phyloP scores from a whole-genome alignment of 1,140 invertebrate genomes.

The Listronotus oregonensis region DNA sequence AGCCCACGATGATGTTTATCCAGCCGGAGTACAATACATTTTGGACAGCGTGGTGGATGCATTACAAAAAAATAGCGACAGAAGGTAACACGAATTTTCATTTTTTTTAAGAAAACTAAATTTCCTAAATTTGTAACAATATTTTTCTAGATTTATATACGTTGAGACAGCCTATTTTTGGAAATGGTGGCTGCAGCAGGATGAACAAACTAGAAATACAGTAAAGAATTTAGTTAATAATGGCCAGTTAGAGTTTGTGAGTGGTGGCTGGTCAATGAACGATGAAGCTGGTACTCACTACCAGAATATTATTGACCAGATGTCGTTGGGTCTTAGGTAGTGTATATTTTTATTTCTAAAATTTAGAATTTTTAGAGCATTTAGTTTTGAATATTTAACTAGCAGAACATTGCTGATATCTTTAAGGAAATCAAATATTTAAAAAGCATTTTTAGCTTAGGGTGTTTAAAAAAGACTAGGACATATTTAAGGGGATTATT shows the following conservation, averaged over 20 bases:
- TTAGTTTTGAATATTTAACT: too few relatives aligned
- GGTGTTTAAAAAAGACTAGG: too few relatives aligned
- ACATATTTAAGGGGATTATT: too few relatives aligned
- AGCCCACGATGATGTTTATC: slow-evolving; percentile 72
- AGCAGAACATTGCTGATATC: too few relatives aligned
- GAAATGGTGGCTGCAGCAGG: slow-evolving; percentile 71
- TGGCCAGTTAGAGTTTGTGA: slow-evolving; percentile 76
- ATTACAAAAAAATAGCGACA: slow-evolving; percentile 71
- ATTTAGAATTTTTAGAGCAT: too few relatives aligned
- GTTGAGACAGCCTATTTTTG: slow-evolving; percentile 59
- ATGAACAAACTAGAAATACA: slow-evolving; percentile 57
- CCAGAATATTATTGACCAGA: slow-evolving; percentile 81
- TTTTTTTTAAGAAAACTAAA: too few relatives aligned
- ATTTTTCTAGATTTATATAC: slow-evolving; percentile 47
- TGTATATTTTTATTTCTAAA: neutral
- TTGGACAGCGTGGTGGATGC: slow-evolving; percentile 84
- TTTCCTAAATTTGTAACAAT: neutral
- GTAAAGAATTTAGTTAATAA: slow-evolving; percentile 57
- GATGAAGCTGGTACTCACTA: slow-evolving; percentile 83
- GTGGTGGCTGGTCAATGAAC: slow-evolving; percentile 77
- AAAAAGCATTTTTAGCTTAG: too few relatives aligned
- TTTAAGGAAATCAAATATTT: too few relatives aligned
- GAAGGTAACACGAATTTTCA: slow-evolving; percentile 65
- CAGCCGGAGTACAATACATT: slow-evolving; percentile 87
- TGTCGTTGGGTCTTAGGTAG: slow-evolving; percentile 66